Evolutionary conservation across 1,140 invertebrate species (phyloP), one percentile per base, ranked within the genome.

Genomic region (Adoxophyes honmai): DNA sequence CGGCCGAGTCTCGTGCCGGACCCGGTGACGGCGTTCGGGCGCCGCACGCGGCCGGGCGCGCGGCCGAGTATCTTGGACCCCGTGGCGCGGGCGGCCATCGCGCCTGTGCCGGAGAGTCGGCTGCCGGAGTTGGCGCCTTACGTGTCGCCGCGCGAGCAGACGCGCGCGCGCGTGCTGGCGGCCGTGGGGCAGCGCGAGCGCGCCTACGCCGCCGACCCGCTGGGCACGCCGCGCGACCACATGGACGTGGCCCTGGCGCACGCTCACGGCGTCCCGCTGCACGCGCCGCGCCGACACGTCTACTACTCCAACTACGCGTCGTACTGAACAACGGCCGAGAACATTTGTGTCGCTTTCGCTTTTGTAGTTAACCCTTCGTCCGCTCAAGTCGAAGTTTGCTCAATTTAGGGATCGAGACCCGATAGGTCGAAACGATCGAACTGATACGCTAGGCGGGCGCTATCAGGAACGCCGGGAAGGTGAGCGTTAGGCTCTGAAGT

Each of bases 21-120:
- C 79, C 94, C 94, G 37, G 92, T 95, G 80, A 95, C 95, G 60
- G 95, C 95, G 52, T 96, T 94, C 90, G 95, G 95, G 16, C 89
- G 89, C 36, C 91, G 91, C 36, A 68, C 85, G 55, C 75, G 89
- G 59, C 90, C 90, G 8, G 77, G 80, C 64, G 36, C 54, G 51
- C 75, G 81, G 28, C 52, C 60, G 52, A 80, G 71, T 58, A 64
- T 86, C 57, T 75, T 89, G 48, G 82, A 85, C 16, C 88, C 88
- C 42, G 87, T 83, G 74, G 82, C 81, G 57, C 75, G 80, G 55
- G 90, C 90, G 62, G 88, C 89, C 82, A 91, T 93, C 68, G 80
- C 87, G 70, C 91, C 91, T 10, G 87, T 82, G 75, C 90, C 91
- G 59, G 89, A 90, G 81, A 74, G 88, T 35, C 84, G 89, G 60